Evolutionary conservation across 1,140 invertebrate species (phyloP).

Genomic region (Procambarus virginalis): DNA sequence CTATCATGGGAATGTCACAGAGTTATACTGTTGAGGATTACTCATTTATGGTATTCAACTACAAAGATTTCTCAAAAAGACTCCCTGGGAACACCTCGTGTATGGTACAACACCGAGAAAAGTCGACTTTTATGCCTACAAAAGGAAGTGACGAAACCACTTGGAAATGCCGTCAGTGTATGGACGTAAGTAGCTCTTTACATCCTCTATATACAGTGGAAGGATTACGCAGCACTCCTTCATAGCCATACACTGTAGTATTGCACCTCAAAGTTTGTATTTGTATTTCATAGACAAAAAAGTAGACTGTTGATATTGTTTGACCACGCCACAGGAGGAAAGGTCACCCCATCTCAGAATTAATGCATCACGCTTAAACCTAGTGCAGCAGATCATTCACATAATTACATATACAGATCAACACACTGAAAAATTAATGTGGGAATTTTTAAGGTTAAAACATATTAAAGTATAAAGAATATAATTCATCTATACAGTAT

Average conservation of each 20-base stretch:
- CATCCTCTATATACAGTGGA: constrained; percentile 45
- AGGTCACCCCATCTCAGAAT: constrained; percentile 27
- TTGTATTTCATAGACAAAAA: background rate
- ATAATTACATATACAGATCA: constrained; percentile 33
- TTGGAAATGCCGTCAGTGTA: background rate
- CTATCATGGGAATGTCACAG: constrained; percentile 61
- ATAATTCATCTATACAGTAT: constrained; percentile 15
- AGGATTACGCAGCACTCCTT: constrained; percentile 15
- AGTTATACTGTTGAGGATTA: constrained; percentile 18
- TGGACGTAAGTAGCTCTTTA: background rate
- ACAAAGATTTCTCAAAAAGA: constrained; percentile 1
- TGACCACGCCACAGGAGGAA: constrained; percentile 32
- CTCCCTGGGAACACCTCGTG: constrained; percentile 14
- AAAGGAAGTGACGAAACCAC: background rate
- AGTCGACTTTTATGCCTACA: constrained; percentile 7
- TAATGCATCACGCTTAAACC: constrained; percentile 30
- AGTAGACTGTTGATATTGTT: constrained; percentile 1
- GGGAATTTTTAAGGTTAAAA: constrained; percentile 19
- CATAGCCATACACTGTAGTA: background rate
- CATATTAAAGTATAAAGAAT: constrained; percentile 34
- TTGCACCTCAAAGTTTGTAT: background rate
- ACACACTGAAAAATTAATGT: constrained; percentile 17
- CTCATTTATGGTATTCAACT: constrained; percentile 16
- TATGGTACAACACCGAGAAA: background rate
- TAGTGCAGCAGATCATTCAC: constrained; percentile 35